phyloP scores from a whole-genome alignment of 2,113 vertebrate species.

The Catharus bicknelli region DNA sequence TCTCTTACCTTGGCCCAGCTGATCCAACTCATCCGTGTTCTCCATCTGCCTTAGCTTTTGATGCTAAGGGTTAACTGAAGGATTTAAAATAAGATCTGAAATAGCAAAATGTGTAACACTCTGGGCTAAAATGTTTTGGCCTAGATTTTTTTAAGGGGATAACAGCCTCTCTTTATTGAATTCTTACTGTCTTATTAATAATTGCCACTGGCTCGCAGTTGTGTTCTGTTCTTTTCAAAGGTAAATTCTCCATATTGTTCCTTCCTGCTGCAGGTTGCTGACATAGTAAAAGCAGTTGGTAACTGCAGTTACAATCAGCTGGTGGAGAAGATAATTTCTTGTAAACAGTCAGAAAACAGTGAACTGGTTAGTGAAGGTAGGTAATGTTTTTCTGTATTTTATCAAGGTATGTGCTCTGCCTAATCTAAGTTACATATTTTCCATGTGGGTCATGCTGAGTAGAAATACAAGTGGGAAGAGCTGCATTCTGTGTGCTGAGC shows the following conservation, averaged over 20 bases:
- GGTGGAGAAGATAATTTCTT: slow-evolving; percentile 98
- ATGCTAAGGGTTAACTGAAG: neutral
- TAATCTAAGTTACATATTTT: neutral
- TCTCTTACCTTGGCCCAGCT: neutral
- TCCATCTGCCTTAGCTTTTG: neutral
- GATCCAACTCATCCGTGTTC: neutral
- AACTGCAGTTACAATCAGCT: slow-evolving; percentile 99
- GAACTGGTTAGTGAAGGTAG: slow-evolving; percentile 95
- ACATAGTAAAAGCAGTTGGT: slow-evolving; percentile 95
- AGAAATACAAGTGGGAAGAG: neutral
- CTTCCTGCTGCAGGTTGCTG: slow-evolving; percentile 82
- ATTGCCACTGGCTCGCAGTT: neutral
- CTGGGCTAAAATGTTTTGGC: neutral
- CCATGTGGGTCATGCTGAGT: neutral
- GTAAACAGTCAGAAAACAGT: slow-evolving; percentile 95
- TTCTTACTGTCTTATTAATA: neutral
- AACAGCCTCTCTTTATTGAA: neutral
- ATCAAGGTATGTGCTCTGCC: neutral
- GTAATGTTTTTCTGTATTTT: slow-evolving; percentile 28
- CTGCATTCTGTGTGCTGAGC: neutral
- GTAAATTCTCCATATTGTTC: neutral
- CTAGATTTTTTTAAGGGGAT: neutral
- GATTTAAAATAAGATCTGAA: neutral
- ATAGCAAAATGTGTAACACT: neutral
- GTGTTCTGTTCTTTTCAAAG: neutral